Evolutionary conservation across 2,888 invertebrate species (phyloP).

Genomic region (Dynastes maya): DNA sequence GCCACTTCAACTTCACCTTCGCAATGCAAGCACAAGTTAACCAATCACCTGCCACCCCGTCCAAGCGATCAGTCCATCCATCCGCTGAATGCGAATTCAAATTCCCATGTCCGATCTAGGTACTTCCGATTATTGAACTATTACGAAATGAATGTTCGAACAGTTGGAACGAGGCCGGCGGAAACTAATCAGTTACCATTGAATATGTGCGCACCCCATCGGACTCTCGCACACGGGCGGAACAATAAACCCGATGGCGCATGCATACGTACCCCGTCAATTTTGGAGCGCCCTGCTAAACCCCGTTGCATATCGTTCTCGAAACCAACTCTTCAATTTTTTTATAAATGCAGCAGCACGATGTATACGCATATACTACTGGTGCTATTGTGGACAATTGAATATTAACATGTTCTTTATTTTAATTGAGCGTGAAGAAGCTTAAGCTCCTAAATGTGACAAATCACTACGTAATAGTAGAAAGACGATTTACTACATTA

Average conservation of each 20-base stretch:
- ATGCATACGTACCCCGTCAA: conserved; percentile 22
- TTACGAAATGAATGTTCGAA: conserved; percentile 58
- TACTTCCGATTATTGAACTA: conserved; percentile 65
- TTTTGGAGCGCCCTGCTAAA: conserved; percentile 10
- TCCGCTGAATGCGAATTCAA: conserved; percentile 49
- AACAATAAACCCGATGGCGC: conserved; percentile 54
- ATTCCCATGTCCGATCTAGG: conserved; percentile 49
- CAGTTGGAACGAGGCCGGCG: conserved; percentile 61
- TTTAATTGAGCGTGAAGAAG: too few species aligned
- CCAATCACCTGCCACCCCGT: neutral
- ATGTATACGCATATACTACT: neutral
- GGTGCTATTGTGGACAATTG: neutral
- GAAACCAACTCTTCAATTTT: conserved; percentile 29
- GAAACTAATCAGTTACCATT: conserved; percentile 66
- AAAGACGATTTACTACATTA: too few species aligned
- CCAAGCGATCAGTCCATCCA: conserved; percentile 12
- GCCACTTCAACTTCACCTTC: too few species aligned
- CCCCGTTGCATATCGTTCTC: conserved; percentile 20
- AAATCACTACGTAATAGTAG: too few species aligned
- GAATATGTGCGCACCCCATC: conserved; percentile 55
- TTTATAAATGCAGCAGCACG: conserved; percentile 22
- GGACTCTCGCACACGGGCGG: conserved; percentile 31
- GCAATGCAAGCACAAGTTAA: too few species aligned
- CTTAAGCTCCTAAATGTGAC: too few species aligned
- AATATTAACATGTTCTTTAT: neutral